These are phyloP conservation scores for Deroplatys truncata DNA, from an alignment of 2,888 invertebrate species.

Conservation along the genomic window DNA sequence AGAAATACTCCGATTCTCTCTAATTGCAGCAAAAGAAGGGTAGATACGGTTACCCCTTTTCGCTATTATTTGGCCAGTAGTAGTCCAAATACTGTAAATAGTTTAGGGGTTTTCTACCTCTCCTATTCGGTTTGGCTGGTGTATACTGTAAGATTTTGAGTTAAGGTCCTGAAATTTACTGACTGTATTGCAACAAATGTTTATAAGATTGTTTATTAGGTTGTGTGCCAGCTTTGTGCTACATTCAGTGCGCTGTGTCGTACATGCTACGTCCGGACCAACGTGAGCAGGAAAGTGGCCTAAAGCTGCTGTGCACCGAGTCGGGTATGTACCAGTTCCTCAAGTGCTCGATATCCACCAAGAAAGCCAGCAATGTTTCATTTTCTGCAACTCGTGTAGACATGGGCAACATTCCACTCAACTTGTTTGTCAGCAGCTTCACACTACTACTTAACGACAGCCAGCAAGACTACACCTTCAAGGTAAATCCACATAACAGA, in stretches of 20 bases:
- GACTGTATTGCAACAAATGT: too few species aligned
- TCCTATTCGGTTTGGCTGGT: too few species aligned
- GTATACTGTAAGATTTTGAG: too few species aligned
- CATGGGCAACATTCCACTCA: constrained; percentile 42
- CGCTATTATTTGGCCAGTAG: too few species aligned
- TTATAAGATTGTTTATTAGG: background rate
- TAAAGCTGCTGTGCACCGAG: constrained; percentile 39
- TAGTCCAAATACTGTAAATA: too few species aligned
- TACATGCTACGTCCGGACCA: constrained; percentile 35
- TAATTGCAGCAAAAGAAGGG: too few species aligned
- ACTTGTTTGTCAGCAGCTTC: constrained; percentile 35
- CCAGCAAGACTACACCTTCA: constrained; percentile 13
- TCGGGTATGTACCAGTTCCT: constrained; percentile 38
- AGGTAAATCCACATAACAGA: background rate
- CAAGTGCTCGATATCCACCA: constrained; percentile 30
- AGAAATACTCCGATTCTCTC: too few species aligned
- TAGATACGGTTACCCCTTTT: too few species aligned
- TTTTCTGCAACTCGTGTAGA: constrained; percentile 36
- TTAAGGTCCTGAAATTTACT: too few species aligned
- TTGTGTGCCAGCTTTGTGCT: constrained; percentile 27
- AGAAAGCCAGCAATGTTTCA: constrained; percentile 30
- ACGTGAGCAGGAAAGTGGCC: constrained; percentile 36
- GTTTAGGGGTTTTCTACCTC: too few species aligned
- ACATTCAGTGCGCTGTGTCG: constrained; percentile 47
- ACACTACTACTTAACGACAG: constrained; percentile 35